Percentiles rank a stretch among this genome's conserved stretches.
Conservation (phyloP, 23 tunicate genomes). For the Halocynthia roretzi region DNA sequence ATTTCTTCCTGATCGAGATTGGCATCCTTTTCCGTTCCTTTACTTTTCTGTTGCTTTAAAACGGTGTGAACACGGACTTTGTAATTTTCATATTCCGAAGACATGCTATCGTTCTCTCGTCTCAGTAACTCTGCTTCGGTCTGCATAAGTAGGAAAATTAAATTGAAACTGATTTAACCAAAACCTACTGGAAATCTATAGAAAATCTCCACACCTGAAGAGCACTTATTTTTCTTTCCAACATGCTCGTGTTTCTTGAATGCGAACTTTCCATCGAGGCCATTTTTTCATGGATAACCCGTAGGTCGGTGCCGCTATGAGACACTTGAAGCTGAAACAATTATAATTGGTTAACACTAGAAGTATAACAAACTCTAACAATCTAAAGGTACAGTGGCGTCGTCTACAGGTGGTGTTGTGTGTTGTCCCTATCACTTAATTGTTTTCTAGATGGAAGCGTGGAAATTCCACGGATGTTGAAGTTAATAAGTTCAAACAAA, state of each 20-base stretch:
- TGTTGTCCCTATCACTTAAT: too few relatives aligned
- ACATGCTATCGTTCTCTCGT: conserved; percentile 41
- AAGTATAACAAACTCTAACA: not conserved
- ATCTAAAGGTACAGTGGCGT: not conserved
- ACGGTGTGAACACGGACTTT: conserved; percentile 86
- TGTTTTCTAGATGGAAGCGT: too few relatives aligned
- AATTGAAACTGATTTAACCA: not conserved
- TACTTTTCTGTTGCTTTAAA: conserved; percentile 77
- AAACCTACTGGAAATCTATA: not conserved
- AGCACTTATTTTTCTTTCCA: conserved; percentile 42
- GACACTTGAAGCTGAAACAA: conserved; percentile 50
- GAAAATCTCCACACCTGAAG: conserved; percentile 24
- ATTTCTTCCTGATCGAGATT: conserved; percentile 32
- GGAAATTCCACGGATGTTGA: too few relatives aligned
- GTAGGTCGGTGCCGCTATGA: conserved; percentile 27
- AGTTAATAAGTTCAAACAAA: too few relatives aligned
- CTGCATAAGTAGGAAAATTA: not conserved
- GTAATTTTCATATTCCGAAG: conserved; percentile 67
- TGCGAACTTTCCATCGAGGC: conserved; percentile 16
- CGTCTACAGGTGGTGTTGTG: not conserved
- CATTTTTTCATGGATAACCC: conserved; percentile 46
- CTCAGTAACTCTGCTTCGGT: conserved; percentile 9
- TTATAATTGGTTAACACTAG: not conserved
- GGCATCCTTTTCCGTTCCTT: conserved; percentile 23
- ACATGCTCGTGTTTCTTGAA: conserved; percentile 9